A percentile compares a stretch with the other conserved stretches of the same genome.
phyloP scores from a whole-genome alignment of 2,888 invertebrate genomes.

The Drosophila paranaensis region DNA sequence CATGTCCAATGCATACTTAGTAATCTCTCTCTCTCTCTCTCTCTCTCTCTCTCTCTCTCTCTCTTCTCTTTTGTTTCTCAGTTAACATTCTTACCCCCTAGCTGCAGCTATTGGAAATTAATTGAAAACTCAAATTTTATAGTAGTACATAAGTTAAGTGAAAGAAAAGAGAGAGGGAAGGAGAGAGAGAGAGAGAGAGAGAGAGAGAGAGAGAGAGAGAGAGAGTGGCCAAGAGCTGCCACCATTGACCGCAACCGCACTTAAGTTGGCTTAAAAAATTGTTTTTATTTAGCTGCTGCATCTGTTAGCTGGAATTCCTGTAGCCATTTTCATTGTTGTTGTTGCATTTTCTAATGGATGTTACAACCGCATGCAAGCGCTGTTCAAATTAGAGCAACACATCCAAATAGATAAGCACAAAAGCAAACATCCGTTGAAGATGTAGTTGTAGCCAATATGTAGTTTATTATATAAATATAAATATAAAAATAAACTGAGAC shows the following conservation, averaged over 20 bases:
- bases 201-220: background rate
- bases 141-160: slow-evolving; percentile 34
- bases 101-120: slow-evolving; percentile 68
- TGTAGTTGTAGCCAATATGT: slow-evolving; percentile 10
- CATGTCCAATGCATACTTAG: background rate
- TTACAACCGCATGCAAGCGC: slow-evolving; percentile 61
- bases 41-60: background rate
- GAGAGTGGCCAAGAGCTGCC: background rate
- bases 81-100: slow-evolving; percentile 30
- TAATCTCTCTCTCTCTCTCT: too few species aligned
- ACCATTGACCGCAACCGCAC: slow-evolving; percentile 56
- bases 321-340: slow-evolving; percentile 27
- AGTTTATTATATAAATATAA: slow-evolving; percentile 1
- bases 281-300: slow-evolving; percentile 58
- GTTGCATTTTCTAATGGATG: slow-evolving; percentile 64
- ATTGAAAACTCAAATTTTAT: slow-evolving; percentile 73
- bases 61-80: background rate
- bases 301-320: slow-evolving; percentile 53
- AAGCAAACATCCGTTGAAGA: slow-evolving; percentile 8
- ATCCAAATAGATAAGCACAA: slow-evolving; percentile 38
- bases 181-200: background rate
- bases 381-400: slow-evolving; percentile 57
- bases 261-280: slow-evolving; percentile 68
- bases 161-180: slow-evolving; percentile 3
- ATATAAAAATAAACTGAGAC: too few species aligned